A percentile compares a stretch with the other conserved stretches of the same genome.
phyloP scores from a whole-genome alignment of 2,113 vertebrate genomes.

The Amphiprion percula region DNA sequence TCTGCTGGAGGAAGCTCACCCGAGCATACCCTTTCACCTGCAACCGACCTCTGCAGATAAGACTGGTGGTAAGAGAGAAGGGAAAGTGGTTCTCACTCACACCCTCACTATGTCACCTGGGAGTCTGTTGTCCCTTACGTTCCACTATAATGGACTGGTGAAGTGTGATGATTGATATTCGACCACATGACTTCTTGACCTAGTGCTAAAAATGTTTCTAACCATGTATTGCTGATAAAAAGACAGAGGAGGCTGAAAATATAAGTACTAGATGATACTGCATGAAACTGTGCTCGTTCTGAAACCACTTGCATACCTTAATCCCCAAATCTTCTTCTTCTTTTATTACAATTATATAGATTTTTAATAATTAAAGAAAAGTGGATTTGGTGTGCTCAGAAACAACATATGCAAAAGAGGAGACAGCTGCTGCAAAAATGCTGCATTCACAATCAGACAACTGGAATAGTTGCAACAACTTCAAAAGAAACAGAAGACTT shows the following conservation, averaged over 20 bases:
- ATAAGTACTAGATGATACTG: background rate
- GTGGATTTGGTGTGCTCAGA: constrained; percentile 4
- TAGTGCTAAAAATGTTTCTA: background rate
- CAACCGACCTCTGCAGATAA: constrained; percentile 54
- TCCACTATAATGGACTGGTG: constrained; percentile 24
- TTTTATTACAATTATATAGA: background rate
- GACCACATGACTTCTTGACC: background rate
- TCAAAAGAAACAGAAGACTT: constrained; percentile 8
- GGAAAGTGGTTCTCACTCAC: constrained; percentile 27
- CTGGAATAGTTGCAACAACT: constrained; percentile 3
- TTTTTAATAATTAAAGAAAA: constrained; percentile 6
- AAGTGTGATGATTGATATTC: constrained; percentile 14
- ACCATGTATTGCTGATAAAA: background rate
- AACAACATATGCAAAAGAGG: constrained; percentile 18
- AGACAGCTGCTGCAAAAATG: constrained; percentile 3
- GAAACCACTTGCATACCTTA: background rate
- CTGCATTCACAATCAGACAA: constrained; percentile 27
- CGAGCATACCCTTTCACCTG: constrained; percentile 54
- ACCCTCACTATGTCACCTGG: constrained; percentile 11
- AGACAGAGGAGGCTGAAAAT: too few species aligned
- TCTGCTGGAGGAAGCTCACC: constrained; percentile 48
- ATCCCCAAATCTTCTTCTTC: background rate
- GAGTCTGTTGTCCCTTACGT: constrained; percentile 34
- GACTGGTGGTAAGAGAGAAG: constrained; percentile 9
- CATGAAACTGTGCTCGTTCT: background rate